A percentile compares a stretch with the other conserved stretches of the same genome.
phyloP scores from a whole-genome alignment of 2,888 invertebrate genomes.

The Pristionchus japonicus region DNA sequence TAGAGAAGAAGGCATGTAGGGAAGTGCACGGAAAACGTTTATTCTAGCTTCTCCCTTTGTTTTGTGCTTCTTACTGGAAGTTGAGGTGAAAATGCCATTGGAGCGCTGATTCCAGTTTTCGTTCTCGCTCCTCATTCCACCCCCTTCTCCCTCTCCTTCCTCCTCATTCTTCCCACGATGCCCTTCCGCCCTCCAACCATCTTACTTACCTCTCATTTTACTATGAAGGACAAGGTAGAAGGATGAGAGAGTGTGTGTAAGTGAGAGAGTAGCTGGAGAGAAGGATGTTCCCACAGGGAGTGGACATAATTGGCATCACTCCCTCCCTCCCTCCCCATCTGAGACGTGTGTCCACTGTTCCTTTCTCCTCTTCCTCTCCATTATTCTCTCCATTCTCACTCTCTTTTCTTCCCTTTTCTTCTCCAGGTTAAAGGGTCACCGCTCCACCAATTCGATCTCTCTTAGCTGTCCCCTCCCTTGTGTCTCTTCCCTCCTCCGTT shows the following conservation, averaged over 20 bases:
- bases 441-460: slow-evolving; percentile 11
- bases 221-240: background rate
- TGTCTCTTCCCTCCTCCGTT: background rate
- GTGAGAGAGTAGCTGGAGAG: background rate
- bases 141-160: too few species aligned
- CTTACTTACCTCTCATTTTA: background rate
- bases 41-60: background rate
- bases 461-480: background rate
- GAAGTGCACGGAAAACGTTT: background rate
- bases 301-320: slow-evolving; percentile 13
- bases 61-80: background rate
- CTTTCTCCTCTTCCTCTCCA: slow-evolving; percentile 47
- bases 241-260: background rate
- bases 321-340: slow-evolving; percentile 49
- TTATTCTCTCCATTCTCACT: slow-evolving; percentile 47
- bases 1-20: background rate
- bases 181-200: background rate
- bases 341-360: slow-evolving; percentile 47
- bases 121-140: background rate
- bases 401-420: too few species aligned
- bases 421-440: slow-evolving; percentile 49
- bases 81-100: slow-evolving; percentile 55
- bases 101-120: background rate
- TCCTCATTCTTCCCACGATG: background rate
- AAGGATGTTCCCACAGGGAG: background rate